These are phyloP conservation scores for Tupaia tana DNA, from an alignment of 2,113 vertebrate species.

Conservation along the genomic window DNA sequence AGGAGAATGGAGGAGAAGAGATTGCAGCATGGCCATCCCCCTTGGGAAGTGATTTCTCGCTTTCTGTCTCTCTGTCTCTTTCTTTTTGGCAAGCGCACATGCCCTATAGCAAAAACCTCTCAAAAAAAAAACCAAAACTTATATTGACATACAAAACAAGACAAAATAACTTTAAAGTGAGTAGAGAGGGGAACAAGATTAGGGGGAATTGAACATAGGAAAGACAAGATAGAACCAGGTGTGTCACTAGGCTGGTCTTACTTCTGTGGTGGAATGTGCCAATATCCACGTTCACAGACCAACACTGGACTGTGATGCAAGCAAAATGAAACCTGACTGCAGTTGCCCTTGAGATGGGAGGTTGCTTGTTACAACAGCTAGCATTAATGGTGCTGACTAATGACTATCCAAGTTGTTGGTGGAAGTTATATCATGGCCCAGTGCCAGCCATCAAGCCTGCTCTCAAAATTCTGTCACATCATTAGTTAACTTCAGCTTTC, in stretches of 20 bases:
- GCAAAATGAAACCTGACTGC: background rate
- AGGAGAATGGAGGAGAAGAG: too few relatives aligned
- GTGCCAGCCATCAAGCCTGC: background rate
- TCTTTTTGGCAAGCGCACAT: too few relatives aligned
- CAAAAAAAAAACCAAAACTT: background rate
- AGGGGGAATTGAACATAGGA: background rate
- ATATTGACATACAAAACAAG: background rate
- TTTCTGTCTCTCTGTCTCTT: too few relatives aligned
- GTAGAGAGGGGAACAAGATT: background rate
- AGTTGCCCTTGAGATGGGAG: background rate
- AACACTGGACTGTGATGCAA: background rate
- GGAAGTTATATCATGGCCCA: background rate
- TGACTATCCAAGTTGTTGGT: background rate
- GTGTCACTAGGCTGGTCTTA: background rate
- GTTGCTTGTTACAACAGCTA: background rate
- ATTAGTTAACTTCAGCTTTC: background rate
- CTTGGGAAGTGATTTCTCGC: too few relatives aligned
- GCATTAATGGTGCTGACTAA: background rate
- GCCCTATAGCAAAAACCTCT: too few relatives aligned
- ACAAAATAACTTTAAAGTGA: background rate
- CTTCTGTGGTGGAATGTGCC: background rate
- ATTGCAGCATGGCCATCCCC: too few relatives aligned
- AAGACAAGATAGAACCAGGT: background rate
- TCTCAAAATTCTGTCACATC: background rate
- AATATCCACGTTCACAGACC: background rate